Base-by-base conservation (phyloP, 2,113 vertebrate species). In the Catharus fuscescens region DNA sequence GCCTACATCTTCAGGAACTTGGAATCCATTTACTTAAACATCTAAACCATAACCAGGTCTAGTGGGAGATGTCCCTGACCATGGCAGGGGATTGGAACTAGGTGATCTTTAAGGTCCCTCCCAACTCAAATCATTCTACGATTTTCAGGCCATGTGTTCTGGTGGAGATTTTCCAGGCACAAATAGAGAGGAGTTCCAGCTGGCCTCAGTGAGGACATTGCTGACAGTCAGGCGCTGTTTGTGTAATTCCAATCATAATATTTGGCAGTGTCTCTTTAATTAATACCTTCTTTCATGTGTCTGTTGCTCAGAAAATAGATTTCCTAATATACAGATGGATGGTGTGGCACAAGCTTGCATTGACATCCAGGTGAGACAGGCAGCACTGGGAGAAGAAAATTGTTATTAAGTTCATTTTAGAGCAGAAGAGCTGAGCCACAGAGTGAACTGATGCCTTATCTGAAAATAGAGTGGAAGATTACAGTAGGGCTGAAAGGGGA, bases 181-280 rank as follows among this genome's bases (percentile, higher is more conserved):
- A 79, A 36, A 60, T 1, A 38, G 38, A 26, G 1, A 8, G 21
- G 2, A 4, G 17, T 21, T 86, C 25, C 40, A 53, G n/a, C 26
- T 52, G 62, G 61, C n/a, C 66, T 73, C 42, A 7, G 13, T 9
- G 17, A 23, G 38, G 53, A 14, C 26, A 9, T 8, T 56, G 54
- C 44, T 53, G 53, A 18, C 28, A 70, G 38, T 48, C 2, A 4
- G 26, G 26, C 0, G 0, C 52, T 48, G 28, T 28, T n/a, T 2
- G 1, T 42, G 48, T 26, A 28, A 80, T 77, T 86, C 29, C 25
- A 26, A 0, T 42, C 70, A 77, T 25, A 83, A 26, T 25, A 45
- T 53, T 50, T 77, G 60, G 57, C n/a, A n/a, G 5, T 14, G 31
- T 5, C 18, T 86, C 59, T 73, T 57, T 34, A 60, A 10, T 24